Conservation (phyloP, 2,113 vertebrate species). For the Dunckerocampus dactyliophorus region DNA sequence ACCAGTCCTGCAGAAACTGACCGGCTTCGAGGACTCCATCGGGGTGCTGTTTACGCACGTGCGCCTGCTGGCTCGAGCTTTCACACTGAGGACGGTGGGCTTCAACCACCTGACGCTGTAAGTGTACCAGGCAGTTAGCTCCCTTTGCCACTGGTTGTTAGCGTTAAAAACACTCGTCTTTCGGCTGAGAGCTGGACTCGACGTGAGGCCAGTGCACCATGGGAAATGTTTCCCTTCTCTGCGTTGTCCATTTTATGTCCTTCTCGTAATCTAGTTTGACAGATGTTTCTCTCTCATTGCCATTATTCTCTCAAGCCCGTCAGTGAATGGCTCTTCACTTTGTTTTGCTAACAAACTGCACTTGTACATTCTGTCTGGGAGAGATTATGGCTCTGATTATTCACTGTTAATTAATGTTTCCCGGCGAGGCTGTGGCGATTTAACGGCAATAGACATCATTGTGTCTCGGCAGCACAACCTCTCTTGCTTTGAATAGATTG, state of each 20-base stretch:
- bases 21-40: constrained; percentile 88
- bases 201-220: constrained; percentile 11
- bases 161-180: neutral
- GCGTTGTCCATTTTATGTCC: constrained; percentile 15
- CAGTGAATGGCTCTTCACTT: constrained; percentile 2
- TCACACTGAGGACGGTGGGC: constrained; percentile 95
- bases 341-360: constrained; percentile 12
- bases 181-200: constrained; percentile 4
- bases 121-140: constrained; percentile 65
- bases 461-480: neutral
- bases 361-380: neutral
- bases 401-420: constrained; percentile 24
- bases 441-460: neutral
- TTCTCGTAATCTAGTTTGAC: constrained; percentile 15
- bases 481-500: constrained; percentile 6
- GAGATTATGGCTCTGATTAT: neutral
- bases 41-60: constrained; percentile 94
- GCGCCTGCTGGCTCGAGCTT: constrained; percentile 89
- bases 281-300: neutral
- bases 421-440: neutral
- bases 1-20: constrained; percentile 95
- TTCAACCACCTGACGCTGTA: constrained; percentile 99
- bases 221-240: constrained; percentile 51
- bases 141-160: too few relatives aligned
- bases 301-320: neutral